phyloP scores from a whole-genome alignment of 2,113 vertebrate species.

The Lepus timidus region DNA sequence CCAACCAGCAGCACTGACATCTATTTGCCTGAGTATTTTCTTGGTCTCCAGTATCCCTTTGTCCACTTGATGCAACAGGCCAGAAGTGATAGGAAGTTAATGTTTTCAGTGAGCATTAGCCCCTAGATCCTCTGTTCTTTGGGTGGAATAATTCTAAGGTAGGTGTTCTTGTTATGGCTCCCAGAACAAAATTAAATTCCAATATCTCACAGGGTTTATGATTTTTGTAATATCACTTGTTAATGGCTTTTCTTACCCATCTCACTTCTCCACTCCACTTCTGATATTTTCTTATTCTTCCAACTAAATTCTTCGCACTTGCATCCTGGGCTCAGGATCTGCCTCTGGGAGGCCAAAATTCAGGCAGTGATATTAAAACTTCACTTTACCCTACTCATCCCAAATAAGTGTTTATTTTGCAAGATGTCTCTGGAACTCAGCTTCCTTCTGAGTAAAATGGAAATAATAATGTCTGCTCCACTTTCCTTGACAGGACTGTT shows the following conservation, averaged over 20 bases:
- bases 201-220: neutral
- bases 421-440: neutral
- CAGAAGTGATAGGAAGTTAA: neutral
- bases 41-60: neutral
- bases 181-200: neutral
- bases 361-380: neutral
- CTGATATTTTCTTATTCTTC: neutral
- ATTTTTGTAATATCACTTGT: neutral
- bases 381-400: neutral
- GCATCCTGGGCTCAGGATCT: neutral
- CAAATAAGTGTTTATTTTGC: conserved; percentile 51
- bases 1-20: neutral
- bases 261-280: neutral
- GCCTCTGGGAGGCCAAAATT: neutral
- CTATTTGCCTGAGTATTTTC: neutral
- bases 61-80: neutral
- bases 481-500: neutral
- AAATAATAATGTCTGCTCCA: neutral
- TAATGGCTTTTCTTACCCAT: neutral
- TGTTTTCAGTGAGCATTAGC: neutral
- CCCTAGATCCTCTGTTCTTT: neutral
- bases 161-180: neutral
- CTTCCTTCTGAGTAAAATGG: conserved; percentile 32
- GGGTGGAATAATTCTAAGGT: neutral
- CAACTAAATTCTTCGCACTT: neutral